A percentile compares a stretch with the other conserved stretches of the same genome.
These are phyloP conservation scores for Pitta sordida DNA, from an alignment of 2,113 vertebrate species.

Conservation along the genomic window DNA sequence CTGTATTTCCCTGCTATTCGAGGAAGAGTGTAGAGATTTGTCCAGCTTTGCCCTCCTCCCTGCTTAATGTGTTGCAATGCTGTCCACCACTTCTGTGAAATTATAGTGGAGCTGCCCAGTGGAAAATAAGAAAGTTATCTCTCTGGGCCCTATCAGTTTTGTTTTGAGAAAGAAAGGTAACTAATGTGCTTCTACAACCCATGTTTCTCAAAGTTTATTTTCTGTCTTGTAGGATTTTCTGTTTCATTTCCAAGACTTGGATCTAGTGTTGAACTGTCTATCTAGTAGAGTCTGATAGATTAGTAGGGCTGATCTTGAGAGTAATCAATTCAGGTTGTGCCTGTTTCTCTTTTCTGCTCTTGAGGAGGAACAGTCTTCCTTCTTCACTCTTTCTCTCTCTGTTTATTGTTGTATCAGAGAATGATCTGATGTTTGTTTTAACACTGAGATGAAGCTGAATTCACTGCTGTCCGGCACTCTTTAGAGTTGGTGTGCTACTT, in stretches of 20 bases:
- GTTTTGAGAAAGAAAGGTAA: background rate
- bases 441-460: slow-evolving; percentile 46
- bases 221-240: background rate
- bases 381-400: background rate
- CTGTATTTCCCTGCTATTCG: background rate
- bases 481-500: slow-evolving; percentile 43
- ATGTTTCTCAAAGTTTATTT: background rate
- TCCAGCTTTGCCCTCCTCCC: background rate
- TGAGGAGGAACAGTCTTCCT: background rate
- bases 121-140: background rate
- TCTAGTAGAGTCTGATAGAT: background rate
- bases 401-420: slow-evolving; percentile 45
- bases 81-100: background rate
- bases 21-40: background rate
- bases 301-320: background rate
- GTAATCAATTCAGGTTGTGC: background rate
- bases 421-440: slow-evolving; percentile 55
- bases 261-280: background rate
- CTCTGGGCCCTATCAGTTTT: background rate
- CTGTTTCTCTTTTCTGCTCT: background rate
- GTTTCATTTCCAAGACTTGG: background rate
- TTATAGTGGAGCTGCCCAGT: background rate
- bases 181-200: background rate
- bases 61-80: background rate
- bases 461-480: slow-evolving; percentile 7